phyloP scores from a whole-genome alignment of 1,140 invertebrate species.

The Schlechtendalia chinensis region DNA sequence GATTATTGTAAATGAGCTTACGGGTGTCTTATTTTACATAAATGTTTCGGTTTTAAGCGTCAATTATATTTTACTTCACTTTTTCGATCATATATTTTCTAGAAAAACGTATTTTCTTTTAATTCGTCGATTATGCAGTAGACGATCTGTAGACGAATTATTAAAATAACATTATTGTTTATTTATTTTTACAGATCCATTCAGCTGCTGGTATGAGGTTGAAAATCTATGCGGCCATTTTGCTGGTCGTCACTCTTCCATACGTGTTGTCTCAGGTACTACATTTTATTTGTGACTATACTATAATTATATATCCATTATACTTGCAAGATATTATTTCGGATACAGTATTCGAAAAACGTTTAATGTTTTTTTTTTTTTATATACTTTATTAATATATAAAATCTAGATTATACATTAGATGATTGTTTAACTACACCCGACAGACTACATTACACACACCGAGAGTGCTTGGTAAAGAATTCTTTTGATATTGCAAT shows the following conservation, averaged over 20 bases:
- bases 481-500: no score
- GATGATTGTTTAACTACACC: no score
- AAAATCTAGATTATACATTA: no score
- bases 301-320: background rate
- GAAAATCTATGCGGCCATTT: slow-evolving; percentile 45
- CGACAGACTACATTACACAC: no score
- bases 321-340: no score
- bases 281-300: slow-evolving; percentile 3
- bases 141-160: background rate
- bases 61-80: background rate
- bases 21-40: no score
- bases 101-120: background rate
- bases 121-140: background rate
- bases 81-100: background rate
- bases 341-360: no score
- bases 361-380: no score
- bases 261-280: slow-evolving; percentile 44
- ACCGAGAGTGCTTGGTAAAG: no score
- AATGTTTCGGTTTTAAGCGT: background rate
- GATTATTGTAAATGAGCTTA: slow-evolving; percentile 6
- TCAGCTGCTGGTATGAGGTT: slow-evolving; percentile 43
- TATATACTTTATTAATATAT: no score
- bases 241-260: slow-evolving; percentile 43
- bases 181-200: slow-evolving; percentile 38
- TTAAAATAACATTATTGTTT: background rate